phyloP scores from a whole-genome alignment of 2,888 invertebrate species.

The Sminthurides aquaticus region DNA sequence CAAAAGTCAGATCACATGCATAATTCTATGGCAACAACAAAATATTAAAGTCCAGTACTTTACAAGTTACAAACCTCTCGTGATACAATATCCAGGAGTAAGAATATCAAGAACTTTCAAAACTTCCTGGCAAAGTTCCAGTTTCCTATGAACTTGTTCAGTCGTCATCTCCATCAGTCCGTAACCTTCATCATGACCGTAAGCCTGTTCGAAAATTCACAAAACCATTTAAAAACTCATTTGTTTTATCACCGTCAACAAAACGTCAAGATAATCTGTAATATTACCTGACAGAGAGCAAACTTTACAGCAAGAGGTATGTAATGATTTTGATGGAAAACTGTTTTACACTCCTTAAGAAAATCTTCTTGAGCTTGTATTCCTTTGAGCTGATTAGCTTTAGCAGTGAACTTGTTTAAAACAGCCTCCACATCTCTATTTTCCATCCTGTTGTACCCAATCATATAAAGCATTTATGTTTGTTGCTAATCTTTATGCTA shows the following conservation, averaged over 20 bases:
- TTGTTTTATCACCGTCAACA: no score
- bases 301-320: slow-evolving; percentile 37
- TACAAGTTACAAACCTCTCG: slow-evolving; percentile 35
- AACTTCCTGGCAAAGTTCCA: slow-evolving; percentile 35
- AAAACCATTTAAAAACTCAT: no score
- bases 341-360: slow-evolving; percentile 29
- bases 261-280: not conserved
- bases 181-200: slow-evolving; percentile 38
- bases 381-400: slow-evolving; percentile 22
- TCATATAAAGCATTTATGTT: no score
- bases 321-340: slow-evolving; percentile 37
- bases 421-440: slow-evolving; percentile 23
- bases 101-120: slow-evolving; percentile 37
- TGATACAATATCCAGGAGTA: slow-evolving; percentile 39
- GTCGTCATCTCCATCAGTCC: slow-evolving; percentile 26
- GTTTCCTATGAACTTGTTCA: slow-evolving; percentile 31
- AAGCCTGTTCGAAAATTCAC: no score
- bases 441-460: slow-evolving; percentile 17
- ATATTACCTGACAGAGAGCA: slow-evolving; percentile 29
- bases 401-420: slow-evolving; percentile 25
- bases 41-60: no score
- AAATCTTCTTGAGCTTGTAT: slow-evolving; percentile 38
- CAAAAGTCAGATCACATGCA: not conserved
- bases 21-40: not conserved
- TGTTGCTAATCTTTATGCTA: not conserved